Conservation (phyloP, 2,797 vertebrate species). For the Danio jaintianensis region DNA sequence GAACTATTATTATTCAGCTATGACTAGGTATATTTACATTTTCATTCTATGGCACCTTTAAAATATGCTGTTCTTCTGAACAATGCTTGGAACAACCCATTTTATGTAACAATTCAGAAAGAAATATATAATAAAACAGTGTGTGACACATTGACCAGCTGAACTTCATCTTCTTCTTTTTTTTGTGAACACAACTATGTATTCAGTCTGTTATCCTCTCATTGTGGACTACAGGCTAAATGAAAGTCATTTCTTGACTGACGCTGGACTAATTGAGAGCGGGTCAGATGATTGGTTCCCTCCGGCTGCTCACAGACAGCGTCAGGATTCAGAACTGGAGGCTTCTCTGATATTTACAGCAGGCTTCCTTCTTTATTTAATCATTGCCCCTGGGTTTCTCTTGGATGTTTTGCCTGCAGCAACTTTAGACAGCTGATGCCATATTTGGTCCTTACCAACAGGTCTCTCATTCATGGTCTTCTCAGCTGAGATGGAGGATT, state of each 20-base stretch:
- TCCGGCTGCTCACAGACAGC: constrained; percentile 19
- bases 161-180: no score
- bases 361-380: constrained; percentile 63
- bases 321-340: constrained; percentile 34
- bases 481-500: constrained; percentile 29
- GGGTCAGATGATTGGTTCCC: constrained; percentile 32
- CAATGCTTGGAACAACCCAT: no score
- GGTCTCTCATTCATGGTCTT: constrained; percentile 58
- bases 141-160: no score
- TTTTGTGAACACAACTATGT: not conserved
- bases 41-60: no score
- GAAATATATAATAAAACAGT: no score
- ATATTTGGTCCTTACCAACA: constrained; percentile 66
- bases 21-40: no score
- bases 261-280: constrained; percentile 24
- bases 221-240: constrained; percentile 2
- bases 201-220: not conserved
- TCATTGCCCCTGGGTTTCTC: constrained; percentile 55
- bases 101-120: no score
- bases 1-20: no score
- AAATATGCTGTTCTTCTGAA: no score
- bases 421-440: constrained; percentile 65
- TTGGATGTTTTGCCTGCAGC: constrained; percentile 67
- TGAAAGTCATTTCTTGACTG: constrained; percentile 31
- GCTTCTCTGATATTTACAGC: constrained; percentile 55